Conservation (phyloP, 2,113 vertebrate species). For the Chauna torquata region DNA sequence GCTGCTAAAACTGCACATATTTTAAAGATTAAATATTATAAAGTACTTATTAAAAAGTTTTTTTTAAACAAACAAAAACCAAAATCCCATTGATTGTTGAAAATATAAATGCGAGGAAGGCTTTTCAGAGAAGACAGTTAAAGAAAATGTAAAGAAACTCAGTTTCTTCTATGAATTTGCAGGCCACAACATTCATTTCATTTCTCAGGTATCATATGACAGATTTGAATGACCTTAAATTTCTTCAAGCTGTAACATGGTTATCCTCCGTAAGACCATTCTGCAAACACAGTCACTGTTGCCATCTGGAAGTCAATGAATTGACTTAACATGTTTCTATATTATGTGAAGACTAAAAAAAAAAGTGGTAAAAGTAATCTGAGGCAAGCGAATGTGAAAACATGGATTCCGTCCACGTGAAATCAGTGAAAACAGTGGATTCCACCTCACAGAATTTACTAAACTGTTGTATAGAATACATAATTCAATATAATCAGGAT, state of each 20-base stretch:
- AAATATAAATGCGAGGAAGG: neutral
- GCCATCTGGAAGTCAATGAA: conserved; percentile 9
- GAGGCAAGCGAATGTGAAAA: neutral
- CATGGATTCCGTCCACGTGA: neutral
- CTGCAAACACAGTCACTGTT: conserved; percentile 4
- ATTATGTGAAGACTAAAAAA: neutral
- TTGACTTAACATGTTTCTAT: neutral
- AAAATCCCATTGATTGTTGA: neutral
- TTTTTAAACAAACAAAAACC: fast-evolving
- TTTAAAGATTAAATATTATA: neutral
- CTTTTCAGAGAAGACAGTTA: neutral
- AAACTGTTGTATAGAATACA: neutral
- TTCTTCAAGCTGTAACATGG: neutral
- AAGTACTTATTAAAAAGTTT: no score
- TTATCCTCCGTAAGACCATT: neutral
- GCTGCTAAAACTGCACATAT: neutral
- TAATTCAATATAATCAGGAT: neutral
- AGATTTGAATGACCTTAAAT: neutral
- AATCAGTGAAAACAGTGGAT: neutral
- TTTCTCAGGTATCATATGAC: neutral
- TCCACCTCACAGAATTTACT: neutral
- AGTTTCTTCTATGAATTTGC: neutral
- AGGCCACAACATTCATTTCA: neutral
- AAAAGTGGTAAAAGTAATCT: neutral
- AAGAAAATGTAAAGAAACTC: neutral